Evolutionary conservation across 2,797 vertebrate genomes (phyloP).

Genomic region (Natrix natrix): DNA sequence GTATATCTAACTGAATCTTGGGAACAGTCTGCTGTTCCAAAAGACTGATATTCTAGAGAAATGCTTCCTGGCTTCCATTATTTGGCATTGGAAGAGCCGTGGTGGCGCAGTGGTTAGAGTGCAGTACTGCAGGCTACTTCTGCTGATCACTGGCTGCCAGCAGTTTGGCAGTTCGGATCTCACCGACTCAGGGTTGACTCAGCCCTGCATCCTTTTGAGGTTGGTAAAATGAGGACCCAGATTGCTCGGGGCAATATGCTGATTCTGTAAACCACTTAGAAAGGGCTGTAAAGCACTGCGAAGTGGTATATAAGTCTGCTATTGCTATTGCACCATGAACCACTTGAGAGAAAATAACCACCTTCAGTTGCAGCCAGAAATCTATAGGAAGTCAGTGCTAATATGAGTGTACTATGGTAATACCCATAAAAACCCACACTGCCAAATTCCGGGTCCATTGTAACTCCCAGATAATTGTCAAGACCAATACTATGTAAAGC

Average conservation of each 20-base stretch:
- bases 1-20: not conserved
- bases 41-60: not conserved
- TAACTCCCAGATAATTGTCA: not conserved
- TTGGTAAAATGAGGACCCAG: too few species aligned
- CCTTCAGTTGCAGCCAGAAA: not conserved
- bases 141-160: too few species aligned
- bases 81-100: not conserved
- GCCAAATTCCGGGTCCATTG: not conserved
- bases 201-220: too few species aligned
- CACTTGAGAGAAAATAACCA: not conserved
- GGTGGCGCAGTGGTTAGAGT: too few species aligned
- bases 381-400: not conserved
- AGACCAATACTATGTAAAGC: not conserved
- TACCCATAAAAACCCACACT: not conserved
- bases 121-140: too few species aligned
- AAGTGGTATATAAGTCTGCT: too few species aligned
- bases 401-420: not conserved
- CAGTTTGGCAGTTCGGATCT: too few species aligned
- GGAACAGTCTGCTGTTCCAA: not conserved
- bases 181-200: too few species aligned
- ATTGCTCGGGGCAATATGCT: too few species aligned
- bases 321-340: not conserved
- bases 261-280: too few species aligned
- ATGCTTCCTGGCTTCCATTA: not conserved
- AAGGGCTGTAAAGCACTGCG: too few species aligned